Evolutionary conservation across 2,888 invertebrate species (phyloP).

Genomic region (Antitype chi): DNA sequence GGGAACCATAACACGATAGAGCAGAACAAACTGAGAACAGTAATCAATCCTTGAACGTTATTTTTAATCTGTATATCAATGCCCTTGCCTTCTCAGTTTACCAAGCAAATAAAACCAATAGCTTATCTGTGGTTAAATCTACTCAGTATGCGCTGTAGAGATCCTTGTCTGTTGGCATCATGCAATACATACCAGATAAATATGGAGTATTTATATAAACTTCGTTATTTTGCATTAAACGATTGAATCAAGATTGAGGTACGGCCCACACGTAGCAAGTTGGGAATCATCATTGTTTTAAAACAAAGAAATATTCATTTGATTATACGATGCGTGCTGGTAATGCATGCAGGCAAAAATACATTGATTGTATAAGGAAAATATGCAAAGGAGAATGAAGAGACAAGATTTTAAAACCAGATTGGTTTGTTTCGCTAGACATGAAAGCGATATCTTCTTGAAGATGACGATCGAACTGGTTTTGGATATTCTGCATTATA

Average conservation of each 20-base stretch:
- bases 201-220: conserved; percentile 31
- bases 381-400: neutral
- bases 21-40: conserved; percentile 13
- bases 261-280: conserved; percentile 28
- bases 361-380: conserved; percentile 7
- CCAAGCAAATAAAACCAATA: conserved; percentile 46
- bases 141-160: conserved; percentile 40
- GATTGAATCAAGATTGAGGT: conserved; percentile 35
- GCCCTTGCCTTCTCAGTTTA: conserved; percentile 44
- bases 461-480: neutral
- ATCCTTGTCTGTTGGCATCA: conserved; percentile 45
- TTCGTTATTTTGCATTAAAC: conserved; percentile 32
- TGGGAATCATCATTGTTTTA: conserved; percentile 35
- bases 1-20: conserved; percentile 9
- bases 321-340: neutral
- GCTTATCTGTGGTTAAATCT: conserved; percentile 59
- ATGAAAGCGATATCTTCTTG: neutral
- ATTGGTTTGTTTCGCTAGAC: neutral
- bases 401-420: conserved; percentile 32
- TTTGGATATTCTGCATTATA: neutral
- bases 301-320: conserved; percentile 32
- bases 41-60: conserved; percentile 45
- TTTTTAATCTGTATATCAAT: conserved; percentile 47
- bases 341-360: no score
- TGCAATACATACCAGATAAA: conserved; percentile 42